These are phyloP conservation scores for Poecilia latipinna DNA, from an alignment of 2,113 vertebrate genomes.

Conservation along the genomic window DNA sequence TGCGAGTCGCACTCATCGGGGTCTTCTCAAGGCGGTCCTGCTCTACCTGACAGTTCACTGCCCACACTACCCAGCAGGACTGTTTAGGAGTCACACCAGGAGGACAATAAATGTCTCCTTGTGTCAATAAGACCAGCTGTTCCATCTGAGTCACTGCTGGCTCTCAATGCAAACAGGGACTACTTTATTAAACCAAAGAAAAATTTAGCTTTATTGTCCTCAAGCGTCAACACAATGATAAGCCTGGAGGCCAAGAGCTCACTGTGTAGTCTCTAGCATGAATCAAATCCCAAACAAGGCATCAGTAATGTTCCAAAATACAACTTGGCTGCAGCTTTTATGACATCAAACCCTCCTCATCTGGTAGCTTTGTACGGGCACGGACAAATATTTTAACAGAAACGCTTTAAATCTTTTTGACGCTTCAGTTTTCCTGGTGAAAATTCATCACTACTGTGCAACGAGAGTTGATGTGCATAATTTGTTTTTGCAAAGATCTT, in stretches of 20 bases:
- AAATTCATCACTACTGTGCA: too few relatives aligned
- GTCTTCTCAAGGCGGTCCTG: slow-evolving; percentile 11
- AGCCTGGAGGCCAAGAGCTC: background rate
- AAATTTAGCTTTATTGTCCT: background rate
- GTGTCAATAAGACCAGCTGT: slow-evolving; percentile 34
- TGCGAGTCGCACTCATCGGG: too few relatives aligned
- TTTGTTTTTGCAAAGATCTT: background rate
- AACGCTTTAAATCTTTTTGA: background rate
- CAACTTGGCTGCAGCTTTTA: background rate
- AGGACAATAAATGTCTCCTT: slow-evolving; percentile 47
- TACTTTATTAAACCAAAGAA: background rate
- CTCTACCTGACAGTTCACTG: slow-evolving; percentile 44
- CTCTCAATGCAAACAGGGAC: slow-evolving; percentile 4
- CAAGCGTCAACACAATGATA: background rate
- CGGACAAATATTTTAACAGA: background rate
- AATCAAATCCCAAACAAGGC: background rate
- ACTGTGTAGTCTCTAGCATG: background rate
- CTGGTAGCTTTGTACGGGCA: background rate
- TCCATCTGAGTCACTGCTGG: slow-evolving; percentile 1
- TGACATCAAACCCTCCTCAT: background rate
- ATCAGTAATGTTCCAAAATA: background rate
- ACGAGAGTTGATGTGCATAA: too few relatives aligned
- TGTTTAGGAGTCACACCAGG: slow-evolving; percentile 39
- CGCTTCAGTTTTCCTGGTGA: too few relatives aligned
- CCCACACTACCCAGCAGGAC: slow-evolving; percentile 33